Evolutionary conservation across 2,797 vertebrate species (phyloP).

Genomic region (Dendrocincla fuliginosa): DNA sequence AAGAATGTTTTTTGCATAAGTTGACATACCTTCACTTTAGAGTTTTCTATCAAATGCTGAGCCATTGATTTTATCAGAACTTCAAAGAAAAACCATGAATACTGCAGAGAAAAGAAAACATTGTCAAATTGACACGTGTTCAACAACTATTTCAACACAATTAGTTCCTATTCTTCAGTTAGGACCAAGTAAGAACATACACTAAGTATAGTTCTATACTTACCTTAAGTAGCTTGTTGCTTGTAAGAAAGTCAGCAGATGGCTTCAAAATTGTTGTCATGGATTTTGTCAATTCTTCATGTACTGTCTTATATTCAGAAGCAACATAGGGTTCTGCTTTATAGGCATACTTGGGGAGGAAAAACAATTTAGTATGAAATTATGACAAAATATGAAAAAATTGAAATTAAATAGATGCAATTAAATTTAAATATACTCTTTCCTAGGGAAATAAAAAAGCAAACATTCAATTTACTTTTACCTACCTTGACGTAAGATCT

Average conservation of each 20-base stretch:
- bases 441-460: neutral
- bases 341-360: conserved; percentile 87
- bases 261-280: conserved; percentile 98
- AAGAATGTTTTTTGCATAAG: neutral
- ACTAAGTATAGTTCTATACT: neutral
- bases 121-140: neutral
- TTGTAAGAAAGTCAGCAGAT: conserved; percentile 96
- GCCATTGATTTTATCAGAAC: conserved; percentile 98
- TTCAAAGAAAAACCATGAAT: conserved; percentile 99
- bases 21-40: conserved; percentile 91
- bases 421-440: neutral
- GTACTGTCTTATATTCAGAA: conserved; percentile 84
- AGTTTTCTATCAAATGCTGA: conserved; percentile 93
- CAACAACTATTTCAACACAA: neutral
- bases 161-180: neutral
- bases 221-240: conserved; percentile 98
- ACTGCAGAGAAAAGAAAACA: conserved; percentile 79
- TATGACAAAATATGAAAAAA: neutral
- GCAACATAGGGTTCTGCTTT: conserved; percentile 87
- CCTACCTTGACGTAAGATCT: conserved; percentile 95
- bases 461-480: neutral
- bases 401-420: neutral
- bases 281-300: conserved; percentile 95
- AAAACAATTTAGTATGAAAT: neutral
- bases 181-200: neutral